Base-by-base conservation (phyloP, 2,888 invertebrate genomes). In the Amblyjoppa proteus region DNA sequence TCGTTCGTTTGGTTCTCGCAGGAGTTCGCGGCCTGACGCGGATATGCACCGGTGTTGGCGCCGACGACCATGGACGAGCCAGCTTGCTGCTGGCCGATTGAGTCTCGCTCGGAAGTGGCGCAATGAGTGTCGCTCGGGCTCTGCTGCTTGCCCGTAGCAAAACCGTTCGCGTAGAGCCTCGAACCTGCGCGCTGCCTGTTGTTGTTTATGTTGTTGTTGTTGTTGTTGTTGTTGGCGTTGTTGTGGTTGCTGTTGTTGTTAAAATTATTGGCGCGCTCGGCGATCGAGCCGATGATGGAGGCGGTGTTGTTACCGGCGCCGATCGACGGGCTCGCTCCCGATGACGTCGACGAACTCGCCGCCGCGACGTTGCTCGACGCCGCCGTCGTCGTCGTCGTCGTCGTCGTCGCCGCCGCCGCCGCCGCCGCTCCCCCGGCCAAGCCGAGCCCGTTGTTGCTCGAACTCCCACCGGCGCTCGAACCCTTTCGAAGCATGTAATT, bases 401-500 rank as follows among this genome's bases (percentile, higher is more conserved):
- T 20, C 20, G 20, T 20, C 38, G 80, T 51, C 6, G 66, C 64
- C 78, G 83, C 64, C 38, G 80, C 51, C 6, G 66, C 64, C 78
- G 83, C 64, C 75, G 45, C 34, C 34, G 76, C 13, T 34, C 68
- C 61, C 3, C 11, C 53, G 31, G 53, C 13, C 11, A 77, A 25
- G 25, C 34, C n/a, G 1, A 61, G 25, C n/a, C 73, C 77, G 74
- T 83, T 86, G 73, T 84, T 87, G 31, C 70, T 68, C 76, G 68
- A 38, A 58, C 83, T 68, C 11, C 74, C 76, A 38, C 49, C 87
- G 61, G 49, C 64, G 31, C 80, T 87, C n/a, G 89, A 87, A 84
- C 92, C 92, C 86, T 92, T 92, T 11, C 94, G 92, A 4, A 94
- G 92, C 94, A 94, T 94, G 88, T 94, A 94, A 90, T 94, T 94